A percentile compares a stretch with the other conserved stretches of the same genome.
Conservation (phyloP, 2,113 vertebrate species). For the Microtus montanus region DNA sequence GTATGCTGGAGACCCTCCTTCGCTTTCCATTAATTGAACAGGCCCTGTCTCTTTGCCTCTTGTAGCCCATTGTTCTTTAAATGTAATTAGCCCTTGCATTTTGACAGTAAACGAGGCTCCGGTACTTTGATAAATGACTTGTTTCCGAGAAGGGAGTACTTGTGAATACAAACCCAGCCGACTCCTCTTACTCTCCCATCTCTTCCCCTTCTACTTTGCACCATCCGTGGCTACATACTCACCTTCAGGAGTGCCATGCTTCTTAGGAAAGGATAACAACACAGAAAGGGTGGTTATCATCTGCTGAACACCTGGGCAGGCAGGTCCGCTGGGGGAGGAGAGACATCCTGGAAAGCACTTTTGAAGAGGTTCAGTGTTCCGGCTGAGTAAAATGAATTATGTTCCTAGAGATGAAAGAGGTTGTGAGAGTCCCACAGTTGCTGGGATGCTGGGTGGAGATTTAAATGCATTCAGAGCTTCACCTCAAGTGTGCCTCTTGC, state of each 20-base stretch:
- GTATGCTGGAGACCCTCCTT: conserved; percentile 40
- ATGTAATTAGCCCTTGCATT: conserved; percentile 84
- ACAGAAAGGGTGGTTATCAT: background rate
- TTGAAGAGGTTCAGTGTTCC: background rate
- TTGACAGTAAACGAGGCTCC: conserved; percentile 82
- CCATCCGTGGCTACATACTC: background rate
- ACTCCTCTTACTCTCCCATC: conserved; percentile 29
- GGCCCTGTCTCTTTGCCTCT: conserved; percentile 71
- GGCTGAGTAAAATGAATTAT: conserved; percentile 21
- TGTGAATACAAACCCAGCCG: conserved; percentile 71
- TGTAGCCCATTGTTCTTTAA: conserved; percentile 81
- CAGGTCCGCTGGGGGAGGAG: background rate
- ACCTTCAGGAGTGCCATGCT: background rate
- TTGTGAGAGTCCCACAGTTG: background rate
- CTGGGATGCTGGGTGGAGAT: background rate
- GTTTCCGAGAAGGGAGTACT: conserved; percentile 80
- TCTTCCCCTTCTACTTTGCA: conserved; percentile 17
- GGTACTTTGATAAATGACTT: conserved; percentile 84
- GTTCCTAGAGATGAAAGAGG: background rate
- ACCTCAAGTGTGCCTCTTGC: background rate
- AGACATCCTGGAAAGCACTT: background rate
- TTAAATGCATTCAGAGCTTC: background rate
- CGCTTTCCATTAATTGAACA: conserved; percentile 59
- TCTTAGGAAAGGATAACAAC: background rate
- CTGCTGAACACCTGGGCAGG: background rate